Base-by-base conservation (phyloP, 2,888 invertebrate species). In the Anarsia innoxiella region DNA sequence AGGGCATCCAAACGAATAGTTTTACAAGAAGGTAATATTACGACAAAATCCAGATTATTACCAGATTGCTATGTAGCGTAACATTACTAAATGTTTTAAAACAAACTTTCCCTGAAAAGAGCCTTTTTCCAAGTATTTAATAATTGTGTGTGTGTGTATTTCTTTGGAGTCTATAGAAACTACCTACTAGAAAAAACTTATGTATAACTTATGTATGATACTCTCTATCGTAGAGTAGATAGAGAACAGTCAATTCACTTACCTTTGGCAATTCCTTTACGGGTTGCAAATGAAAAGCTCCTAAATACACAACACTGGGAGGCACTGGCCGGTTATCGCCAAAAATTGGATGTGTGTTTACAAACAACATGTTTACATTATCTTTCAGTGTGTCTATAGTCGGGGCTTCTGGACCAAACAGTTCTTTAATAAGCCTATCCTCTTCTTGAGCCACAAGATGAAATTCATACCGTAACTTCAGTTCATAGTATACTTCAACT, bases 331-430 rank as follows among this genome's bases (percentile, higher is more conserved):
- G 53, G 30, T 66, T 63, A 1, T 47, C 51, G 19, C 59, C 61
- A 53, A 70, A 69, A 8, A 73, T 42, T 0, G 70, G 68, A 53
- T 85, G 64, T 1, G 58, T 50, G 41, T 84, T 84, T 1, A 77
- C 25, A 42, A 85, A 66, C 11, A 80, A 26, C 59, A 83, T 52
- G n/a, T 53, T 52, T 4, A 66, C 48, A 30, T 56, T 50, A 9
- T 53, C 42, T 9, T 49, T 46, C 26, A 68, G 40, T 5, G 62
- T 54, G 0, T 41, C 23, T 0, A 59, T 30, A 2, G 50, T 47
- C 0, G 65, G 60, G 0, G 48, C 39, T 15, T 56, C 25, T 0
- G 35, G 26, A 1, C 64, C 66, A 41, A 59, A 60, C 1, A 45
- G 42, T 9, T 49, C 23, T 31, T 48, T 55, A 1, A 62, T 25